Evolutionary conservation across 1,140 invertebrate genomes (phyloP).

Genomic region (Drosophila neocordata): DNA sequence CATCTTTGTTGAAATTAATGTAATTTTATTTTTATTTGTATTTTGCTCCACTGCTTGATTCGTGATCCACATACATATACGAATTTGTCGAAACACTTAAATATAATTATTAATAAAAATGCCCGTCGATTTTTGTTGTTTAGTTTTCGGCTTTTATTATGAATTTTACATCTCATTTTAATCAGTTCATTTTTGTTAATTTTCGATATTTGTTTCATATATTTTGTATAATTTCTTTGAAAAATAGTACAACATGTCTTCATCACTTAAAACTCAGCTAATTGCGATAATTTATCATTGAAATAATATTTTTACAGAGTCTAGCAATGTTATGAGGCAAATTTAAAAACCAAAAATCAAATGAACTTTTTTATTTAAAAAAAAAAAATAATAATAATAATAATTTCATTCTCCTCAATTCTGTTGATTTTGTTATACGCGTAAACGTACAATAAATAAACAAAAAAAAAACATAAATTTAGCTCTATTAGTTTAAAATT

Average conservation of each 20-base stretch:
- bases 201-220: background rate
- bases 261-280: constrained; percentile 14
- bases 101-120: background rate
- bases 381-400: background rate
- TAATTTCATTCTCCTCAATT: constrained; percentile 10
- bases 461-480: constrained; percentile 20
- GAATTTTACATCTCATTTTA: background rate
- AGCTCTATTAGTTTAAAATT: constrained; percentile 27
- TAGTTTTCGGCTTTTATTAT: background rate
- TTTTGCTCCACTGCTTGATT: background rate
- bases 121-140: background rate
- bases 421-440: constrained; percentile 8
- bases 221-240: background rate
- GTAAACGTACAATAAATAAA: constrained; percentile 17
- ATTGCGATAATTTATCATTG: constrained; percentile 50
- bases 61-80: background rate
- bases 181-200: background rate
- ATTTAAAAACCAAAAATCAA: constrained; percentile 11
- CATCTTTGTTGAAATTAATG: background rate
- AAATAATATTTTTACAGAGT: constrained; percentile 52
- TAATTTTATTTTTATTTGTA: background rate
- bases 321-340: constrained; percentile 36
- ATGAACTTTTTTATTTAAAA: background rate
- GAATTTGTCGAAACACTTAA: background rate
- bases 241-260: constrained; percentile 4